These are phyloP conservation scores for Diabrotica balteata DNA, from an alignment of 2,888 invertebrate genomes.

Conservation along the genomic window DNA sequence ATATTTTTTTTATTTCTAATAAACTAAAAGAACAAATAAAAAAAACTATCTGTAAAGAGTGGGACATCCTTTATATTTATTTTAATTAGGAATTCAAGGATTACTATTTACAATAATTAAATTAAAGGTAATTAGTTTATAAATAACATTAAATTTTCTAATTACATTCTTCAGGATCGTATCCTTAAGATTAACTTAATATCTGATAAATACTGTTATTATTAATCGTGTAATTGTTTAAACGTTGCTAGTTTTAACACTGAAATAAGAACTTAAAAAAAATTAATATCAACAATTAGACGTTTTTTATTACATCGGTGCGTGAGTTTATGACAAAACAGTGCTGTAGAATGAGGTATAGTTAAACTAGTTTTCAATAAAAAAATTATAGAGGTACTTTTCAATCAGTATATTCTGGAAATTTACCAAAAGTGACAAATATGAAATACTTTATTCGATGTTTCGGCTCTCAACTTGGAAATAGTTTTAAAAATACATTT, in stretches of 20 bases:
- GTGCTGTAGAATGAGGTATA: too few relatives aligned
- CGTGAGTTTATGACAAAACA: too few relatives aligned
- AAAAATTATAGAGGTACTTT: too few relatives aligned
- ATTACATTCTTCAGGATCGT: constrained; percentile 11
- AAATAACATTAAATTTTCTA: constrained; percentile 18
- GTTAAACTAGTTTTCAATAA: too few relatives aligned
- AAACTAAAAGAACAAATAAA: too few relatives aligned
- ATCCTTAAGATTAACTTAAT: constrained; percentile 20
- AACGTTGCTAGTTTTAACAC: constrained; percentile 19
- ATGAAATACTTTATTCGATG: too few relatives aligned
- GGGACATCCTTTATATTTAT: neutral
- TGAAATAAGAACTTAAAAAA: constrained; percentile 1
- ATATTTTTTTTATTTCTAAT: too few relatives aligned
- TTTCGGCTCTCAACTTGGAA: too few relatives aligned
- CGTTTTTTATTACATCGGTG: neutral
- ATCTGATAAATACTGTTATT: constrained; percentile 19
- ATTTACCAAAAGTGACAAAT: too few relatives aligned
- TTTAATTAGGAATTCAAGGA: constrained; percentile 19
- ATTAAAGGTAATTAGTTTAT: constrained; percentile 21
- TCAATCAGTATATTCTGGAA: too few relatives aligned
- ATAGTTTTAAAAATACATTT: too few relatives aligned
- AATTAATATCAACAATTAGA: neutral
- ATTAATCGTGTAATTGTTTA: constrained; percentile 18
- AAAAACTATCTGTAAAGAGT: too few relatives aligned
- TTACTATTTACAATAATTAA: constrained; percentile 18